A percentile compares a stretch with the other conserved stretches of the same genome.
Evolutionary conservation across 2,888 invertebrate genomes (phyloP).

Genomic region (Schizotus pectinicornis): DNA sequence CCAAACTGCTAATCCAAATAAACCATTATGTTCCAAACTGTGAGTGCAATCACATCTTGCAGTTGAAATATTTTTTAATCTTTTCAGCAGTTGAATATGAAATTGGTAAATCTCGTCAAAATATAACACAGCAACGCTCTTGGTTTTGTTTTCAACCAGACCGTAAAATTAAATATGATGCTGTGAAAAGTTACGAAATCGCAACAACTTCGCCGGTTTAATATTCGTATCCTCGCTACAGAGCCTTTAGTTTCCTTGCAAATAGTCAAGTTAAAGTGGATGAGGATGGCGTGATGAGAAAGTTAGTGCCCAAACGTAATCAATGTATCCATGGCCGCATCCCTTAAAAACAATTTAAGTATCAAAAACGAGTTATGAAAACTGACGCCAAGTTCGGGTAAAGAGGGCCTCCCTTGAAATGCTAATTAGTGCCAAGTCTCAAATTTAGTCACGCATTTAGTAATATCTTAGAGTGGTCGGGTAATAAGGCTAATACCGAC

Average conservation of each 20-base stretch:
- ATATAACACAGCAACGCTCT: too few relatives aligned
- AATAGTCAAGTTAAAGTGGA: neutral
- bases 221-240: neutral
- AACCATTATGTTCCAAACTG: too few relatives aligned
- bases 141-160: too few relatives aligned
- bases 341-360: neutral
- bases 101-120: too few relatives aligned
- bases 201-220: neutral
- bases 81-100: too few relatives aligned
- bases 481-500: slow-evolving; percentile 33
- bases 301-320: neutral
- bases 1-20: too few relatives aligned
- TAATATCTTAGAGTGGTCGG: slow-evolving; percentile 35
- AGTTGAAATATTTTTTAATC: too few relatives aligned
- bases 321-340: neutral
- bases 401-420: slow-evolving; percentile 26
- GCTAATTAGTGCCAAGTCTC: slow-evolving; percentile 35
- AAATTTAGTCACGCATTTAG: slow-evolving; percentile 35
- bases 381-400: slow-evolving; percentile 12
- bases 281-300: neutral
- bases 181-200: neutral
- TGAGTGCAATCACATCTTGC: too few relatives aligned
- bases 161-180: too few relatives aligned
- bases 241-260: neutral
- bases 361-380: slow-evolving; percentile 25